Evolutionary conservation across 1,140 invertebrate species (phyloP), one percentile per base, ranked within the genome.

Genomic region (Campodea augens): DNA sequence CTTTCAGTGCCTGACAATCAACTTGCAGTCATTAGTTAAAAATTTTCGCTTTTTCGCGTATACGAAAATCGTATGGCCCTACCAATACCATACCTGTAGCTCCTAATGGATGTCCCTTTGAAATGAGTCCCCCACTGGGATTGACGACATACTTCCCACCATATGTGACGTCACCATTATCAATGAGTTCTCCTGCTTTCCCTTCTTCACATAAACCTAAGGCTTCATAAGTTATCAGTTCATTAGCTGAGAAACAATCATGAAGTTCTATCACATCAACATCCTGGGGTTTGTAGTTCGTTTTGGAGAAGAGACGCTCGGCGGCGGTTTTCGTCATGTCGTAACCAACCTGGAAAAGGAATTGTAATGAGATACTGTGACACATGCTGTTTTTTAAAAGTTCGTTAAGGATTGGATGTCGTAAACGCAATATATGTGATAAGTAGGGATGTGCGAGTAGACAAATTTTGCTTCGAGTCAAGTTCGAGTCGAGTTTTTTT

Each of bases 181-280:
- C 92, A 51, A 98, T 79, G 41, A 98, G 73, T 49, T 84, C 78
- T n/a, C 81, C 84, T 15, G 82, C 93, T 64, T 92, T 77, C 47
- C 92, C 95, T 49, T 77, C 75, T 4, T 72, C 71, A 63, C 95
- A 98, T 1, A 98, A 63, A 19, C 93, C 91, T 15, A 98, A 69
- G 1, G 90, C 91, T 69, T 98, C 93, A 56, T 99, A 99, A 2
- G 90, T 95, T 5, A 99, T 84, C 23, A 99, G 64, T 58, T 99
- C 95, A 66, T 98, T 99, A 4, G 86, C 78, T 4, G 92, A 92
- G 66, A 99, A 99, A 65, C 95, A 98, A 60, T 99, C 95, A 56
- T 99, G 95, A n/a, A 98, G 68, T 62, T 99, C 95, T n/a, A 98
- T 73, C 0, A 98, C 92, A 66, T 97, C 73, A 2, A 97, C 81